Base-by-base conservation (phyloP, 2,888 invertebrate species). In the Eupithecia subumbrata region DNA sequence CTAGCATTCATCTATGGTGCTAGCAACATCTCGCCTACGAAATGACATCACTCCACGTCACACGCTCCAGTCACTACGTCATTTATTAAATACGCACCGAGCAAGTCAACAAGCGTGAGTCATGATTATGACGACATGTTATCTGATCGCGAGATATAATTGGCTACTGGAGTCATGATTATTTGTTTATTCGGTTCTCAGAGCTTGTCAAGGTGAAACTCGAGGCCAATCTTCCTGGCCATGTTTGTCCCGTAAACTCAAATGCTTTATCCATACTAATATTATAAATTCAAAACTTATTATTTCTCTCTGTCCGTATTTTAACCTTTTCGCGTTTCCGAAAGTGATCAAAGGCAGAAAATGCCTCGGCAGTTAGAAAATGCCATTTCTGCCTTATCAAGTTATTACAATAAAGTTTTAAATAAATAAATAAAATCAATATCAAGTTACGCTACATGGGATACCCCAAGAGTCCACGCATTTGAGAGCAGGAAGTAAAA, bases 101-200 rank as follows among this genome's bases (percentile, higher is more conserved):
- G 66, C 66, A 37, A 66, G 34, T 37, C 66, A 66, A 14, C 48
- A 48, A 48, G 18, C 66, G 40, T 67, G 66, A 40, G 5, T 67
- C 37, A 67, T 37, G 16, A n/a, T 18, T 18, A n/a, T 67, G 66
- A 67, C 66, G 66, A 11, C 40, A 67, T 12, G 66, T 40, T 66
- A 67, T 40, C 66, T 40, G 66, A 67, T 67, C 66, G 34, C 12
- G 8, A 18, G 66, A 67, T 40, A 67, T 67, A 37, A 67, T 37
- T 67, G n/a, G 30, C 16, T 11, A 9, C 63, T 64, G 64, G 64
- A 64, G 64, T 64, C 25, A 60, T 25, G 12, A 14, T 60, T 56
- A 56, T 56, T 60, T 60, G 60, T 60, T 60, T 60, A 56, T 60
- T 14, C 60, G 25, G 0, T 25, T 60, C 60, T 56, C 22, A 56